These are phyloP conservation scores for Theristicus caerulescens DNA, from an alignment of 2,113 vertebrate genomes.

Conservation along the genomic window DNA sequence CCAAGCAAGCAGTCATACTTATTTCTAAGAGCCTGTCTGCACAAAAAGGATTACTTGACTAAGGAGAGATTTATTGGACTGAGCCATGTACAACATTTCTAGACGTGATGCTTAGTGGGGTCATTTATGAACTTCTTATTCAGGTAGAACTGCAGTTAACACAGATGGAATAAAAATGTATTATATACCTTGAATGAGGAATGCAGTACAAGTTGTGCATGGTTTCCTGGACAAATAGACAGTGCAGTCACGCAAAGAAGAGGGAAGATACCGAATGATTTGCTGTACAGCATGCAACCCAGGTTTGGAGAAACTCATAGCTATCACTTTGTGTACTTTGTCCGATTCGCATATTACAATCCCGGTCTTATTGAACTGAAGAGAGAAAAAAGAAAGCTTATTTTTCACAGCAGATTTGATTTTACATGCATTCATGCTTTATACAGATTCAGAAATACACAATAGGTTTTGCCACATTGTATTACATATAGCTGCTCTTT, in stretches of 20 bases:
- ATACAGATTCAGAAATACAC: neutral
- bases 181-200: conserved; percentile 29
- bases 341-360: conserved; percentile 11
- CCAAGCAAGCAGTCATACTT: neutral
- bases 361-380: conserved; percentile 18
- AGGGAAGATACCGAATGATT: neutral
- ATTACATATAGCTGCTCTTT: neutral
- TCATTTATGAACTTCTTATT: neutral
- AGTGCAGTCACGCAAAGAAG: neutral
- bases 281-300: conserved; percentile 4
- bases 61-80: neutral
- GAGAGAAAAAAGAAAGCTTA: neutral
- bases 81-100: neutral
- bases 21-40: neutral
- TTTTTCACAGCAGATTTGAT: neutral
- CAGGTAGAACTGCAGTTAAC: neutral
- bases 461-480: neutral
- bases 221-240: conserved; percentile 36
- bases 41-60: neutral
- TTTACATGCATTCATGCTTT: neutral
- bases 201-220: neutral
- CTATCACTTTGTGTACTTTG: neutral
- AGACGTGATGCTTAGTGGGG: neutral
- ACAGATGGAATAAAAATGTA: neutral
- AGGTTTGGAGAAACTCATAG: neutral